phyloP scores from a whole-genome alignment of 2,113 vertebrate genomes.

The Emydura subglobosa region DNA sequence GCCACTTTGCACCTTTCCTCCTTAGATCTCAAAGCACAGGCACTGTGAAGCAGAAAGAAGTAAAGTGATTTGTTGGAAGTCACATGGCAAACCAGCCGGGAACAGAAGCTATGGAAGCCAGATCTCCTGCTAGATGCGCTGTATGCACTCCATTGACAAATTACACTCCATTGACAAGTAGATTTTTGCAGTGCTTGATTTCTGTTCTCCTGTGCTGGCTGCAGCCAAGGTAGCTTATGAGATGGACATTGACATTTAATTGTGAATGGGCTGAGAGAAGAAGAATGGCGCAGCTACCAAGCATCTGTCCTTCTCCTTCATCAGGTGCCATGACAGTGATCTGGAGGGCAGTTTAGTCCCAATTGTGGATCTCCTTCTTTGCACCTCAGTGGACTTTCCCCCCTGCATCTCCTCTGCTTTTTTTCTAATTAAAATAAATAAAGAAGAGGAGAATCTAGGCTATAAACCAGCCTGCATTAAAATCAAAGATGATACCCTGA shows the following conservation, averaged over 20 bases:
- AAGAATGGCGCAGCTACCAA: background rate
- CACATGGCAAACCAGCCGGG: background rate
- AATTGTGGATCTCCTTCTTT: background rate
- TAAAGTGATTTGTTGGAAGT: background rate
- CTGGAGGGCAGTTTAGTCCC: background rate
- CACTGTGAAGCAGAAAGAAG: background rate
- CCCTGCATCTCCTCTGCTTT: background rate
- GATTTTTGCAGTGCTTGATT: background rate
- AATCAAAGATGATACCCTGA: background rate
- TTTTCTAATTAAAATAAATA: background rate
- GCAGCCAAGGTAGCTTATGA: background rate
- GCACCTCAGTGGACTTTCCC: background rate
- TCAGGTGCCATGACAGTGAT: background rate
- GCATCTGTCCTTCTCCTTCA: background rate
- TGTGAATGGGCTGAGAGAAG: background rate
- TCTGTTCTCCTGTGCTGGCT: background rate
- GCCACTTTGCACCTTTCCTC: background rate
- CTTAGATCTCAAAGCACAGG: background rate
- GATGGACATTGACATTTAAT: background rate
- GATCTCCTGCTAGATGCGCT: background rate
- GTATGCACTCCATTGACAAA: background rate
- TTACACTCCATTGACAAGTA: background rate
- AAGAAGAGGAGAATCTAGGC: background rate
- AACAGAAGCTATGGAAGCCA: background rate
- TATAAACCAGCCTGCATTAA: background rate